A percentile compares a stretch with the other conserved stretches of the same genome.
Conservation (phyloP, 1,140 invertebrate genomes). For the Chironomus striatipennis region DNA sequence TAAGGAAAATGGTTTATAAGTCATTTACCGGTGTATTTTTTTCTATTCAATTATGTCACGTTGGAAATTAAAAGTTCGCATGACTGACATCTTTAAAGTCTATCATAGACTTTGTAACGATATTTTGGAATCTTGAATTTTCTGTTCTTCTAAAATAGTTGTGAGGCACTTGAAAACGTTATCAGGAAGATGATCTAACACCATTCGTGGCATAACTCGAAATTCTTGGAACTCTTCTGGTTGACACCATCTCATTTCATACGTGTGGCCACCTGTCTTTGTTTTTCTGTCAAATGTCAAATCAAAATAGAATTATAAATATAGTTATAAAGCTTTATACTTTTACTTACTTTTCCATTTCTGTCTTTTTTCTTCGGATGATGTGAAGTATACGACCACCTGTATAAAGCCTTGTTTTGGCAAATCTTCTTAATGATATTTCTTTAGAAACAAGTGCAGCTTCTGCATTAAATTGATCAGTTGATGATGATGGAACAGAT, state of each 20-base stretch:
- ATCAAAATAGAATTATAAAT: background rate
- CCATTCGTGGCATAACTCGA: slow-evolving; percentile 65
- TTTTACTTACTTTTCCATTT: slow-evolving; percentile 50
- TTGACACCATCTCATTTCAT: slow-evolving; percentile 64
- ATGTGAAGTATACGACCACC: slow-evolving; percentile 67
- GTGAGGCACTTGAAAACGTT: slow-evolving; percentile 57
- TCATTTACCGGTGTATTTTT: too few species aligned
- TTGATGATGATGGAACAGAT: slow-evolving; percentile 40
- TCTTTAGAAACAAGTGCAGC: slow-evolving; percentile 54
- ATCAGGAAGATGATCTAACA: slow-evolving; percentile 64
- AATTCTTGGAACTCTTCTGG: slow-evolving; percentile 67
- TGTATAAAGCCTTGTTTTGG: slow-evolving; percentile 55
- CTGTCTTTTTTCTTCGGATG: slow-evolving; percentile 53
- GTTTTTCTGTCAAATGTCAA: slow-evolving; percentile 45
- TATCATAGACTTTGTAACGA: slow-evolving; percentile 1
- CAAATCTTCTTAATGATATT: slow-evolving; percentile 56
- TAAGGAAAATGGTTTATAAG: too few species aligned
- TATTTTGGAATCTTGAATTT: background rate
- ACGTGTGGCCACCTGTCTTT: slow-evolving; percentile 49
- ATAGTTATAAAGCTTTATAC: background rate
- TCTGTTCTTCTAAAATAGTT: slow-evolving; percentile 47
- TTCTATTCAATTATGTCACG: too few species aligned
- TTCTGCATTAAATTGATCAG: slow-evolving; percentile 42
- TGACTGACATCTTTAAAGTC: too few species aligned
- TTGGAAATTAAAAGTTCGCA: too few species aligned